A percentile compares a stretch with the other conserved stretches of the same genome.
phyloP scores from a whole-genome alignment of 1,140 invertebrate species.

The Scaptomyza montana region DNA sequence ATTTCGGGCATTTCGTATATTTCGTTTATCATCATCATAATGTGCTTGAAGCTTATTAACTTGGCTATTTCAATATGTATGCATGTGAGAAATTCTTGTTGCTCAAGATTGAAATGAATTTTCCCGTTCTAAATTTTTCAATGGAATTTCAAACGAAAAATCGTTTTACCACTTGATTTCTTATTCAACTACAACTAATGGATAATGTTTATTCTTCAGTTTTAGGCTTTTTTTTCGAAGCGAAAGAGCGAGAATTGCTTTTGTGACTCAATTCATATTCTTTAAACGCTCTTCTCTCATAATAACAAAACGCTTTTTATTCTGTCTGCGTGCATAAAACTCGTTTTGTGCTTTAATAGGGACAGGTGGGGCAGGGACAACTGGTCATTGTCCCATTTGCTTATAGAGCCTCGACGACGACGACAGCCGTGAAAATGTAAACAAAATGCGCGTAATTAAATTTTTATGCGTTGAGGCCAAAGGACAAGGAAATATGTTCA shows the following conservation, averaged over 20 bases:
- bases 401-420: not conserved
- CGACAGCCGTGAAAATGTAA: constrained; percentile 64
- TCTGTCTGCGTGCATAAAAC: constrained; percentile 53
- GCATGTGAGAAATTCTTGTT: too few relatives aligned
- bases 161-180: too few relatives aligned
- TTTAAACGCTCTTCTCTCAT: not conserved
- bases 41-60: not conserved
- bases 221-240: too few relatives aligned
- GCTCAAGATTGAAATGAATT: not conserved
- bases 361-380: not conserved
- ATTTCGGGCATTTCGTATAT: not conserved
- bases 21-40: not conserved
- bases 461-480: constrained; percentile 56
- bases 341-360: constrained; percentile 34
- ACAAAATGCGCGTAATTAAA: constrained; percentile 76
- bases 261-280: not conserved
- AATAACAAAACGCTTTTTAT: not conserved
- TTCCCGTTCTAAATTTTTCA: not conserved
- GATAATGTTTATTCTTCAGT: too few relatives aligned
- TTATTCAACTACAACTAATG: too few relatives aligned
- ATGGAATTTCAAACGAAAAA: too few relatives aligned
- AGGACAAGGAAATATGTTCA: constrained; percentile 56
- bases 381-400: constrained; percentile 50
- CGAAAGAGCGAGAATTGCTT: too few relatives aligned
- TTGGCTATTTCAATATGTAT: not conserved